Base-by-base conservation (phyloP, 2,113 vertebrate genomes). In the Gavia stellata region DNA sequence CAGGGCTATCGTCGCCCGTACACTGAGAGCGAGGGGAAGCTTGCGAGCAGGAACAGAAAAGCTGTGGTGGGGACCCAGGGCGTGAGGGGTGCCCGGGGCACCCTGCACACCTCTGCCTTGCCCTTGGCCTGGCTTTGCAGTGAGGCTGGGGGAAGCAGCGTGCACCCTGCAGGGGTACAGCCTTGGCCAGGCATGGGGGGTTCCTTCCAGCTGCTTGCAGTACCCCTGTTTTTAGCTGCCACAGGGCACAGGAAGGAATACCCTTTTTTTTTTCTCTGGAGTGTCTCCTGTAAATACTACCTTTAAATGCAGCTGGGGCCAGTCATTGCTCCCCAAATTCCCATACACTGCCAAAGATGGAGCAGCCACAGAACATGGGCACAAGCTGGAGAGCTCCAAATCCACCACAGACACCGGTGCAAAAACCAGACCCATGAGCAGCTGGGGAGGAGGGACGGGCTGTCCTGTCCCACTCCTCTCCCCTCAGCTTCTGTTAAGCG, bases 91-190 rank as follows among this genome's bases (percentile, higher is more conserved):
- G 55, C 17, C 24, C 5, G 0, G 53, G 33, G 50, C 50, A 45
- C 12, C 18, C 44, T 75, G n/a, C 44, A 20, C 7, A 38, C 0
- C 14, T 16, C 58, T 67, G 25, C 14, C 24, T 23, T 63, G 38
- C 26, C 29, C 26, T 1, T 1, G 0, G 12, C 36, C 38, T 31
- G 62, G 25, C n/a, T 81, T 36, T 56, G 31, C 71, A 86, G 75
- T 0, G 2, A 31, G 49, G 29, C 66, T 38, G 58, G 42, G 31
- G 23, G 55, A 49, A 7, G 7, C 62, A 74, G 25, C 0, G 0
- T 6, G n/a, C 8, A 14, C 40, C 13, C 45, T 50, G 38, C 0
- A 3, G 9, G 6, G 26, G 4, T 21, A 36, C 28, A 67, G 42
- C 28, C 25, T 88, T 74, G 42, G 12, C 14, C 31, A 52, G 40